Conservation (phyloP, 2,113 vertebrate genomes). For the Dipodomys spectabilis region DNA sequence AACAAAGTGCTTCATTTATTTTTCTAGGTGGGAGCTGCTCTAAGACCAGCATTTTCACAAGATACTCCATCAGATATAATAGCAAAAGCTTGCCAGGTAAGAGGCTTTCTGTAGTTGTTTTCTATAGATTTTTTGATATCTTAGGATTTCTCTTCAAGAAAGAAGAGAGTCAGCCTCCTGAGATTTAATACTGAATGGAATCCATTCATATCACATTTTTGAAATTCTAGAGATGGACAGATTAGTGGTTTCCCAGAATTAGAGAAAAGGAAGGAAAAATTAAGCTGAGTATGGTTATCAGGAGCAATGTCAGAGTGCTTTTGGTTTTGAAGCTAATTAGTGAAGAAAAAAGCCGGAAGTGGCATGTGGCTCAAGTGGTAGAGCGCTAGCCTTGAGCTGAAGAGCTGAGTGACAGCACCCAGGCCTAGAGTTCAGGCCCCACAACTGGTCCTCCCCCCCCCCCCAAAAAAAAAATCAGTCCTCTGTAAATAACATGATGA, state of each 20-base stretch:
- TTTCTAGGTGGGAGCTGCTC: constrained; percentile 95
- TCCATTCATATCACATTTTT: background rate
- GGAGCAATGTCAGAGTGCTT: background rate
- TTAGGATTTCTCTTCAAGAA: constrained; percentile 50
- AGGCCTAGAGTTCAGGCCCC: too few species aligned
- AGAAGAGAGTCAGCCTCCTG: background rate
- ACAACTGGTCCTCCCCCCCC: too few species aligned
- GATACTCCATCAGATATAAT: constrained; percentile 99
- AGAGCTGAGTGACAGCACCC: too few species aligned
- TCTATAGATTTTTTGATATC: background rate
- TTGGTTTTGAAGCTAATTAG: background rate
- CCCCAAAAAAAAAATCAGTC: background rate
- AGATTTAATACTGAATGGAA: background rate
- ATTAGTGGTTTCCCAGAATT: background rate
- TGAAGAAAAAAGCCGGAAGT: background rate
- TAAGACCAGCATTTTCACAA: constrained; percentile 98
- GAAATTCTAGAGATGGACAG: background rate
- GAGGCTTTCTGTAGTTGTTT: background rate
- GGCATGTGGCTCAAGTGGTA: too few species aligned
- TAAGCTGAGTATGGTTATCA: background rate
- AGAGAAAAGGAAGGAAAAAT: accelerated
- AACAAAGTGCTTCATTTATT: constrained; percentile 61
- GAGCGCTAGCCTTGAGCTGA: too few species aligned
- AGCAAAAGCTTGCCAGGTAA: constrained; percentile 98
- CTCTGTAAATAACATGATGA: background rate